Base-by-base conservation (phyloP, 2,113 vertebrate species). In the Pteropus alecto region DNA sequence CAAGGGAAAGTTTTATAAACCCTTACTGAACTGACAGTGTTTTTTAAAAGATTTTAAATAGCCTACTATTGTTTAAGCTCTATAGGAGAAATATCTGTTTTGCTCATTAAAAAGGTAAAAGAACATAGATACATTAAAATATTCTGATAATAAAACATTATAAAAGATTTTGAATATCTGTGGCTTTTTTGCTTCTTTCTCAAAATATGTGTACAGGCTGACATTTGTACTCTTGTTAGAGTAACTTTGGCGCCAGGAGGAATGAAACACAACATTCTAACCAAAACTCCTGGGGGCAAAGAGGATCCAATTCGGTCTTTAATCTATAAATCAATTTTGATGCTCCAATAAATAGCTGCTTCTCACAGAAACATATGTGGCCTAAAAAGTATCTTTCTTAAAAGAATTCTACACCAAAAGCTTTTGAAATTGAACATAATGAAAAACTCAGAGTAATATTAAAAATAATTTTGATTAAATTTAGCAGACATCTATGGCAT, bases 321-420 rank as follows among this genome's bases (percentile, higher is more conserved):
- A 60, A 48, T 83, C 48, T 86, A 82, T 86, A 91, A 91, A 56
- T 81, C 77, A 93, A 12, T 77, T 85, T 35, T 94, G 56, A 87
- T 68, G 67, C 33, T 78, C 7, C 33, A 60, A 68, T 83, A 92
- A 85, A 83, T 86, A 81, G 10, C 85, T 38, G 16, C 8, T 38
- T 74, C 73, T 85, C 19, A n/a, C 1, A 35, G 74, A 92, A 95
- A 92, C 7, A 78, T 46, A 11, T 51, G 9, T 67, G 6, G 11
- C 60, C 35, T 41, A 89, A 76, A 68, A 48, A 5, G 0, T 79
- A 30, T 73, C 65, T 67, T 74, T 68, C 16, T 30, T 74, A 56
- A 90, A 95, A 58, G 3, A 95, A 87, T 82, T 93, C 46, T 54
- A 35, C 10, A 18, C 1, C n/a, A 67, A 46, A 82, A 54, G 14